Evolutionary conservation across 2,113 vertebrate species (phyloP), one percentile per base, ranked within the genome.

Genomic region (Sitta europaea): DNA sequence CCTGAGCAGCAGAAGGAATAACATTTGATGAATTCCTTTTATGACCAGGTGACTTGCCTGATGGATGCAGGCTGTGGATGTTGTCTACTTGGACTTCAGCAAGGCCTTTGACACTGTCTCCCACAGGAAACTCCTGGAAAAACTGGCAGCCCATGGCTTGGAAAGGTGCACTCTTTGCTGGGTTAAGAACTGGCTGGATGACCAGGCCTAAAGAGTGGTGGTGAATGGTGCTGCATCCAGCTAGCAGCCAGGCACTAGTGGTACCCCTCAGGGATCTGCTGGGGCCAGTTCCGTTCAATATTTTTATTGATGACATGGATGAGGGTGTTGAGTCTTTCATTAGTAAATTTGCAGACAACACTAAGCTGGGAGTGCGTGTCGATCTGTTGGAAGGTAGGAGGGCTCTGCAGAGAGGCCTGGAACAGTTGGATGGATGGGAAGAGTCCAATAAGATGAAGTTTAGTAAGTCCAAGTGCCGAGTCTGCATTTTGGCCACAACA

Each of bases 21-120:
- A 33, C 0, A 0, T 17, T 8, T 14, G 36, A 66, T 45, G 16
- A 53, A 38, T 20, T 45, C 57, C 28, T 76, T 54, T 14, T 20
- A 14, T n/a, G 4, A 14, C 38, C 57, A 50, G 8, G 17, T 33
- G 5, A 62, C 29, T 3, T 0, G 0, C 5, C 17, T 27, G 29
- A 29, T n/a, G 23, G 45, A 51, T 40, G 36, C 5, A 17, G 23
- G 29, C 35, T 62, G 23, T 50, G 17, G 23, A 27, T 40, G 13
- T 33, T 50, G 17, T 33, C 2, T 50, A 1, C 19, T 43, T 43
- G 43, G 43, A 43, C 43, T 43, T 43, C 43, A 43, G 43, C 43
- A 18, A 19, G 43, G 43, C 43, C 18, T 43, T 43, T 43, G 43
- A 43, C 40, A 40, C 40, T 13, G 40, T 40, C 40, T n/a, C n/a